Base-by-base conservation (phyloP, 2,113 vertebrate genomes). In the Mastomys coucha region DNA sequence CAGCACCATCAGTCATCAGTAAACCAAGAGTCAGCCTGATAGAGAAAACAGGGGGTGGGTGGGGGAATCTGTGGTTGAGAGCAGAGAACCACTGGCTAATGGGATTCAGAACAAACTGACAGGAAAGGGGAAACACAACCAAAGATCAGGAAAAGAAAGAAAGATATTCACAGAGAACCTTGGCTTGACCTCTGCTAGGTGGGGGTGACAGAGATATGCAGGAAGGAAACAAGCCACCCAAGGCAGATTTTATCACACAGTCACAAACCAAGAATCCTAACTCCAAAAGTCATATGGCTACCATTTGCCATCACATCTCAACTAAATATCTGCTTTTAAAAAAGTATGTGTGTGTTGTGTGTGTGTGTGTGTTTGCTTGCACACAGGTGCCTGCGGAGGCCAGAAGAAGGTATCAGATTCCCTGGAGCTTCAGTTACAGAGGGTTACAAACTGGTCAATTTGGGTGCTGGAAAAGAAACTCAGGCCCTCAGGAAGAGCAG, bases 91-190 rank as follows among this genome's bases (percentile, higher is more conserved):
- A 75, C 58, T n/a, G 13, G 81, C 63, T 86, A 80, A 86, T 3
- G 45, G 69, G 70, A 93, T 90, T 94, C 95, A 90, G 92, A 94
- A 76, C 87, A 76, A 75, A 87, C 65, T 93, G 60, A 4, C n/a
- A n/a, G 70, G 75, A 93, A 96, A 96, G n/a, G 42, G 45, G 69
- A 96, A 91, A 89, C 19, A 39, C 53, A 91, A 93, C 31, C 93
- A 76, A 87, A 96, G 75, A 90, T 84, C 70, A 42, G 7, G 20
- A 63, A 53, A 42, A 51, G 60, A 69, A 70, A 36, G 76, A 33
- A 56, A 75, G 65, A 69, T 33, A 70, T 42, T 58, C 39, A 20
- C 19, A 87, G 89, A 97, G 67, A 96, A 94, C 39, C 12, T 93
- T 28, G 39, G 63, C 14, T 33, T 96, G 87, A 84, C 80, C 87